Conservation (phyloP, 2,113 vertebrate species). For the Gorsachius goisagi region DNA sequence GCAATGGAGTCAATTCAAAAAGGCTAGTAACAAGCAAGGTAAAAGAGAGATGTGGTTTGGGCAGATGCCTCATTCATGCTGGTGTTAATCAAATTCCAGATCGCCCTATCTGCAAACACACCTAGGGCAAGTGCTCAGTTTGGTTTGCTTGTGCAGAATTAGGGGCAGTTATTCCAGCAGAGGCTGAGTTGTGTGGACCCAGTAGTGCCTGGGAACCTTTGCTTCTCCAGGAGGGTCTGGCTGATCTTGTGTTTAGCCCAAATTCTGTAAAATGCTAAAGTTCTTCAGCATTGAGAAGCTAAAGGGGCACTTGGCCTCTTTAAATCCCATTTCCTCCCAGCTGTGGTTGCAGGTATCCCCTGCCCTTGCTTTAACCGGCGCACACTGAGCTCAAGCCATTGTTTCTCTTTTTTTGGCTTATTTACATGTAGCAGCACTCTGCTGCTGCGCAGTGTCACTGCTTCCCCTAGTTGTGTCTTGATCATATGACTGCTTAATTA, state of each 20-base stretch:
- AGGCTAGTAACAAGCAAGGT: neutral
- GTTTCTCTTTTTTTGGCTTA: neutral
- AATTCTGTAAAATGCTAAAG: neutral
- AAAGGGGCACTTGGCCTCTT: neutral
- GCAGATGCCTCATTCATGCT: neutral
- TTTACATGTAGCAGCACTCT: neutral
- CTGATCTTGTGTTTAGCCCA: neutral
- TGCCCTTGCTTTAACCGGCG: neutral
- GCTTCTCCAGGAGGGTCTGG: neutral
- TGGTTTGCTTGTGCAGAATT: neutral
- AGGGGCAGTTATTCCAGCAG: neutral
- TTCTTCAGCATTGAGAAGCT: neutral
- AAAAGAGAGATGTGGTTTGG: neutral
- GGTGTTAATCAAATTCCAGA: neutral
- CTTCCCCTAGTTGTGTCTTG: neutral
- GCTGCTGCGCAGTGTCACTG: neutral
- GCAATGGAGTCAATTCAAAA: neutral
- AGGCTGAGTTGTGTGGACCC: neutral
- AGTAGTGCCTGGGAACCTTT: neutral
- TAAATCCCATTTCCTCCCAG: neutral
- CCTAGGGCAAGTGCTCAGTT: neutral
- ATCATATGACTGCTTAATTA: slow-evolving; percentile 55
- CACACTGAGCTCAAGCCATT: neutral
- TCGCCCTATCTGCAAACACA: neutral
- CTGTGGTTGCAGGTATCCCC: neutral